Base-by-base conservation (phyloP, 2,113 vertebrate genomes). In the Ploceus nigricollis region DNA sequence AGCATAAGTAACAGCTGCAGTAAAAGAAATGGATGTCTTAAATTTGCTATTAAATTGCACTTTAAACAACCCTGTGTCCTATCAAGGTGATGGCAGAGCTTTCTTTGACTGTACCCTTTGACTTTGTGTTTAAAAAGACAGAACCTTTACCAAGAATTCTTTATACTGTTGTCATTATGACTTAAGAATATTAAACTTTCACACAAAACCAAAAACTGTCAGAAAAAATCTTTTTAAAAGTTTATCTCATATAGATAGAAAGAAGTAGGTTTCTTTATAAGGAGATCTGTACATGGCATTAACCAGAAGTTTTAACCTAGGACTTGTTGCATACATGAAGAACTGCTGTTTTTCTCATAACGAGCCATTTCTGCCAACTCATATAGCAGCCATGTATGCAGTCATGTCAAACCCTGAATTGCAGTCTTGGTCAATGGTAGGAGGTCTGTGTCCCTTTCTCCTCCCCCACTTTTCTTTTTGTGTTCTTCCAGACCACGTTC, bases 121-220 rank as follows among this genome's bases (percentile, higher is more conserved):
- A 76, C 9, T 11, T 78, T 69, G 22, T 54, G 42, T 48, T 90
- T 58, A 48, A 35, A 73, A 87, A 64, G 22, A 45, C 18, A 51
- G 15, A 69, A n/a, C 17, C 30, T 66, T 76, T n/a, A 54, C 37
- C 54, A 6, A 58, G 40, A 82, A 25, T 94, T 90, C 45, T 73
- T 94, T 73, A 54, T 83, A 83, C 24, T 77, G 47, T 82, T 93
- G 57, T 87, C 54, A 20, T 68, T 82, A 37, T 50, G 30, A 83
- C 17, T 69, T 80, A 35, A 81, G 47, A 83, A 68, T 80, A 90
- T 94, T 94, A 96, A 96, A 96, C 23, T 87, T 90, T 64, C 44
- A 60, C 51, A 87, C 6, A 77, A 90, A 94, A 77, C 16, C 7
- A 81, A 89, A 66, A 25, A 3, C 25, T 82, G 60, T 95, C 51